These are phyloP conservation scores for Camelus bactrianus DNA, from an alignment of 2,113 vertebrate genomes.

Conservation along the genomic window DNA sequence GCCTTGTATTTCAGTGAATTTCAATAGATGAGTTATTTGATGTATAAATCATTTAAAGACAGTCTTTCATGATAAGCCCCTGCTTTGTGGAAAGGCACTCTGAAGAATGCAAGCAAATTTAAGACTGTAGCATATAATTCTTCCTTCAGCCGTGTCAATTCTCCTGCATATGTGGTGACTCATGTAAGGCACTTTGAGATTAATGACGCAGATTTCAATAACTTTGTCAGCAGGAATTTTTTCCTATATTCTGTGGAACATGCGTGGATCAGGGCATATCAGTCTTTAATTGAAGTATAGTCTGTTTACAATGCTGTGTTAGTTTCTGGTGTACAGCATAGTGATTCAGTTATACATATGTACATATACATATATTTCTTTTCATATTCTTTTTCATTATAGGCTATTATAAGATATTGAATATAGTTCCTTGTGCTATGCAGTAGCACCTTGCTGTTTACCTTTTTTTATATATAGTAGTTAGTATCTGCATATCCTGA, in stretches of 20 bases:
- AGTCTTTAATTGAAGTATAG: neutral
- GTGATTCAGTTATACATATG: too few relatives aligned
- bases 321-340: too few relatives aligned
- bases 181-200: neutral
- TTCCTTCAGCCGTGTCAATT: neutral
- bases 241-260: neutral
- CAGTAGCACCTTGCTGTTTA: too few relatives aligned
- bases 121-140: neutral
- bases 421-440: too few relatives aligned
- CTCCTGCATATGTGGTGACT: neutral
- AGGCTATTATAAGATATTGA: too few relatives aligned
- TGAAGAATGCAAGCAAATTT: neutral
- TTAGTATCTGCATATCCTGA: too few relatives aligned
- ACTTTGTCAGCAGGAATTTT: neutral
- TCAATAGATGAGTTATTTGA: neutral
- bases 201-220: neutral
- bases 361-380: too few relatives aligned
- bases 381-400: too few relatives aligned
- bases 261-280: neutral
- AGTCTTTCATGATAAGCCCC: neutral
- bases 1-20: neutral
- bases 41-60: neutral
- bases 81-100: neutral
- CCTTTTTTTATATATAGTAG: too few relatives aligned
- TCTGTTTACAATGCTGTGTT: too few relatives aligned